Evolutionary conservation across 2,888 invertebrate species (phyloP).

Genomic region (Apamea sordens): DNA sequence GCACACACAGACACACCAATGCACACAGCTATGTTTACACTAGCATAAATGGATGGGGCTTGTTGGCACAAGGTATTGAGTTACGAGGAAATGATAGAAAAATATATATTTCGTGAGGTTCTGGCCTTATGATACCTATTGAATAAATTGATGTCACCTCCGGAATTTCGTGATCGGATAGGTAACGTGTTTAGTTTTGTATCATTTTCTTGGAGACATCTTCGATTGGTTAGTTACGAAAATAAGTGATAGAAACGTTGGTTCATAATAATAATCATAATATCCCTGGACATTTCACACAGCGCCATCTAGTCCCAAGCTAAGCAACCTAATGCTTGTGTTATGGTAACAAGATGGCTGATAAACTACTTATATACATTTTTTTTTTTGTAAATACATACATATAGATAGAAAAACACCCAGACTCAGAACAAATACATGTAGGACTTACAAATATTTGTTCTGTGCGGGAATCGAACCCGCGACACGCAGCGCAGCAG

Average conservation of each 20-base stretch:
- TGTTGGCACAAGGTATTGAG: conserved; percentile 63
- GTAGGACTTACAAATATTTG: too few relatives aligned
- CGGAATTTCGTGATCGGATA: conserved; percentile 28
- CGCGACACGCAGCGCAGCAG: too few relatives aligned
- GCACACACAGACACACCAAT: conserved; percentile 52
- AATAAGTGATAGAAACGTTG: not conserved
- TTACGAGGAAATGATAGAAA: conserved; percentile 61
- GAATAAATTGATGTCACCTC: conserved; percentile 61
- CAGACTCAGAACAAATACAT: too few relatives aligned
- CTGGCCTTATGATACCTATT: conserved; percentile 44
- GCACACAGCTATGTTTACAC: conserved; percentile 61
- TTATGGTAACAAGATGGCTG: too few relatives aligned
- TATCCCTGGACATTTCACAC: too few relatives aligned
- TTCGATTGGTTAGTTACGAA: not conserved
- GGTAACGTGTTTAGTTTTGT: conserved; percentile 7
- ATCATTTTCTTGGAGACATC: not conserved
- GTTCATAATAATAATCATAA: too few relatives aligned
- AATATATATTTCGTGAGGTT: conserved; percentile 49
- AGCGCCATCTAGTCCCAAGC: too few relatives aligned
- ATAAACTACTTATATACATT: too few relatives aligned
- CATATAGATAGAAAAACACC: too few relatives aligned
- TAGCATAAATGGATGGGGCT: conserved; percentile 58
- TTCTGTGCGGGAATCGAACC: too few relatives aligned
- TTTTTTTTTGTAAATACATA: too few relatives aligned
- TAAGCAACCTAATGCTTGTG: too few relatives aligned